Evolutionary conservation across 2,113 vertebrate species (phyloP).

Genomic region (Pyxicephalus adspersus): DNA sequence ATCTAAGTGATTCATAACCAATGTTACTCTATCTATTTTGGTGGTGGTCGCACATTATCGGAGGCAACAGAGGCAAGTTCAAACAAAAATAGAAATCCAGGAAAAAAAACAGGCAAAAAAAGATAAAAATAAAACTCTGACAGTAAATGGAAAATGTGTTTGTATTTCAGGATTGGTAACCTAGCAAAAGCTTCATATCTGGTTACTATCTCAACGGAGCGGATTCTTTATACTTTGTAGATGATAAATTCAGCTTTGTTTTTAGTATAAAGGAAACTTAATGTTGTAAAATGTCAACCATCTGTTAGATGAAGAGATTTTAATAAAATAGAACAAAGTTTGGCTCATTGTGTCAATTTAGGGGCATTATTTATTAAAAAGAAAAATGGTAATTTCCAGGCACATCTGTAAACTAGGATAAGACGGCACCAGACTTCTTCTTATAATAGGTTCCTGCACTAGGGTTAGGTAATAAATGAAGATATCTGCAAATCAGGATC

Average conservation of each 20-base stretch:
- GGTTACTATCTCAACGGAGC: not conserved
- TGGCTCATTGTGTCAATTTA: no score
- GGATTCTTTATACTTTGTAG: not conserved
- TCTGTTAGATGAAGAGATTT: no score
- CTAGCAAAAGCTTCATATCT: not conserved
- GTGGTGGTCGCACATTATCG: not conserved
- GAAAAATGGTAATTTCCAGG: no score
- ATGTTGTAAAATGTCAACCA: not conserved
- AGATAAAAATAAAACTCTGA: not conserved
- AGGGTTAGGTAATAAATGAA: no score
- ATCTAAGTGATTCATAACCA: no score
- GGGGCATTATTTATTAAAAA: no score
- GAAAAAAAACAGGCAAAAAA: not conserved
- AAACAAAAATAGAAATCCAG: not conserved
- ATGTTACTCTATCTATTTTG: no score
- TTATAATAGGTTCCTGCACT: not conserved
- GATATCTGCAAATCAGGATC: no score
- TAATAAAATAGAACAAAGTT: no score
- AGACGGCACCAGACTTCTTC: no score
- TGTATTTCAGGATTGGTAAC: not conserved
- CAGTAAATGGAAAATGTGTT: slow-evolving; percentile 10
- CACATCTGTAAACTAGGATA: no score
- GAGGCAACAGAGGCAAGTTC: not conserved
- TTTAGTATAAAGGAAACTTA: not conserved
- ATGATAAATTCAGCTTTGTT: slow-evolving; percentile 1